phyloP scores from a whole-genome alignment of 2,888 invertebrate genomes.

The Aricia artaxerxes region DNA sequence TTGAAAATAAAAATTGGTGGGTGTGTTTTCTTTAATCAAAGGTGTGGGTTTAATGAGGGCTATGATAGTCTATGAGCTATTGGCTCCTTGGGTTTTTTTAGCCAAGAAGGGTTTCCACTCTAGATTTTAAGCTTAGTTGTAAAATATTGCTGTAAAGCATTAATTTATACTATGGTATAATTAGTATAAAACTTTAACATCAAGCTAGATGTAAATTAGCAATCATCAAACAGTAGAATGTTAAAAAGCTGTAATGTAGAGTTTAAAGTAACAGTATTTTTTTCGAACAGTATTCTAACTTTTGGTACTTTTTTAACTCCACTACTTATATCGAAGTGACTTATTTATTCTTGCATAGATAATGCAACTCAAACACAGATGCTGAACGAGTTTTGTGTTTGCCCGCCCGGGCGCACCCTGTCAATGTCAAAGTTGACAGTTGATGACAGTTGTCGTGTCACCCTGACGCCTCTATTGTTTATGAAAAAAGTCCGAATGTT shows the following conservation, averaged over 20 bases:
- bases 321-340: background rate
- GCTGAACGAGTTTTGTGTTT: slow-evolving; percentile 39
- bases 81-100: background rate
- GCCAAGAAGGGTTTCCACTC: background rate
- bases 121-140: no score
- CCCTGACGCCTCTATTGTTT: background rate
- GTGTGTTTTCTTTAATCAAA: slow-evolving; percentile 55
- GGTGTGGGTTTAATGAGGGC: slow-evolving; percentile 49
- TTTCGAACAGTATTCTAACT: background rate
- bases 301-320: background rate
- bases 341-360: slow-evolving; percentile 37
- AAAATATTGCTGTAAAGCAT: no score
- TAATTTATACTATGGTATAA: no score
- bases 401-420: slow-evolving; percentile 38
- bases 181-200: no score
- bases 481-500: background rate
- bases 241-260: no score
- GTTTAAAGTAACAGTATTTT: no score
- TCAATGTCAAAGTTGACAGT: slow-evolving; percentile 41
- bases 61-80: background rate
- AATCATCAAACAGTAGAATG: no score
- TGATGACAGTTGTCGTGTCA: slow-evolving; percentile 35
- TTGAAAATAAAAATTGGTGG: slow-evolving; percentile 48
- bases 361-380: slow-evolving; percentile 42
- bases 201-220: no score